Base-by-base conservation (phyloP, 2,113 vertebrate genomes). In the Saguinus imperator region DNA sequence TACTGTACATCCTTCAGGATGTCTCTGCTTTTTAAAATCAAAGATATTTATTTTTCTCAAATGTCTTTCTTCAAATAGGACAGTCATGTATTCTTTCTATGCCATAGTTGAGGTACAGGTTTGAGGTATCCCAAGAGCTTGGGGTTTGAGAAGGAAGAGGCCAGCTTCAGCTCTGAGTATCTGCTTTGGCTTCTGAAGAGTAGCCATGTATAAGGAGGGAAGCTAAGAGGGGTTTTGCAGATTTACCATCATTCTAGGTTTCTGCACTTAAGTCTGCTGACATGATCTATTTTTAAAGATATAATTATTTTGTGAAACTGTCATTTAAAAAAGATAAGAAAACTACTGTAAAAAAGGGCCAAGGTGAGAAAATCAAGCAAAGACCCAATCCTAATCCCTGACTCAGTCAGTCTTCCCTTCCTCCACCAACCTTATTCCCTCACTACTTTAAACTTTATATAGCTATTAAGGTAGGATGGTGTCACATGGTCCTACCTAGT, bases 321-420 rank as follows among this genome's bases (percentile, higher is more conserved):
- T 98, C 96, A 97, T 97, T 98, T 97, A 14, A 87, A 98, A 98
- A 89, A 57, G 75, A 94, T 61, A 98, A 97, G 55, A 45, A 98
- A 61, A 75, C 8, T 72, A 97, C 97, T 98, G 98, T 86, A 27
- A 27, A 25, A 68, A 98, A 98, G 98, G 98, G 97, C 97, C 96
- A 97, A 98, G 97, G 72, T 4, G 93, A 97, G 97, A 96, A 97
- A 97, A 97, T 94, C 96, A 40, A 58, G 52, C 57, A 43, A 70
- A 81, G 84, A 82, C 20, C 48, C 64, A 58, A 94, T 79, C 96
- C 87, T 97, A 95, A 40, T 8, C 17, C 29, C 64, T 73, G n/a
- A 52, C n/a, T 95, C 64, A 32, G 52, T 37, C 66, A 45, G 21
- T 2, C 40, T 25, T 40, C 40, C 48, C 2, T 50, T 9, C 2